Evolutionary conservation across 2,888 invertebrate species (phyloP), one percentile per base, ranked within the genome.

Genomic region (Parthenolecanium corni): DNA sequence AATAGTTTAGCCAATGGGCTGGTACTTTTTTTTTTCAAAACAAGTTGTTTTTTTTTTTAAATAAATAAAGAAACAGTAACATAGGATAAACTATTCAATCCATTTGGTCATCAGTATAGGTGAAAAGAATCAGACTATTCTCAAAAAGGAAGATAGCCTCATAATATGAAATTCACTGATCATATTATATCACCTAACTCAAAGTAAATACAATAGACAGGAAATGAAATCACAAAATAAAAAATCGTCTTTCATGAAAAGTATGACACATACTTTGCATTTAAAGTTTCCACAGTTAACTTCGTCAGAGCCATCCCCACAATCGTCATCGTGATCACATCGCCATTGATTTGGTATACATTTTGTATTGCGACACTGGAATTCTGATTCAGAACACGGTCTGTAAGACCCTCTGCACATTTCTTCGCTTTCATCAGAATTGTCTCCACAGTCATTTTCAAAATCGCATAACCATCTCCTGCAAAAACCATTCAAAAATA

Each of bases 321-420:
- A 97, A 72, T 97, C 96, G 72, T 95, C 91, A 73, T 95, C 94
- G 74, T 89, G 89, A 72, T 96, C 95, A 73, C 96, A 96, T 44
- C 89, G 81, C 92, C 93, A 94, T 66, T 93, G 79, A 0, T 86
- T 85, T 0, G 93, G 91, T 56, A 95, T 90, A 71, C 93, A 94
- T 71, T 89, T 90, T 42, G 89, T 88, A 71, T 92, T 92, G 51
- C 77, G 80, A 71, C 93, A 94, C 61, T 80, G 81, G 79, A 91
- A 93, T 72, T 93, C 93, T 0, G 89, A 91, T 72, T 95, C 94
- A 0, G 93, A 94, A 71, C 95, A 96, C 63, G 89, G 85, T 20
- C 96, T 79, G 73, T 92, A 94, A 64, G 78, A 79, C 61, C 85
- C 84, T 49, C 68, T 68, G 74, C 95, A 96, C 36, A 88, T 76